These are phyloP conservation scores for Agriopis marginaria DNA, from an alignment of 2,888 invertebrate species.

Conservation along the genomic window DNA sequence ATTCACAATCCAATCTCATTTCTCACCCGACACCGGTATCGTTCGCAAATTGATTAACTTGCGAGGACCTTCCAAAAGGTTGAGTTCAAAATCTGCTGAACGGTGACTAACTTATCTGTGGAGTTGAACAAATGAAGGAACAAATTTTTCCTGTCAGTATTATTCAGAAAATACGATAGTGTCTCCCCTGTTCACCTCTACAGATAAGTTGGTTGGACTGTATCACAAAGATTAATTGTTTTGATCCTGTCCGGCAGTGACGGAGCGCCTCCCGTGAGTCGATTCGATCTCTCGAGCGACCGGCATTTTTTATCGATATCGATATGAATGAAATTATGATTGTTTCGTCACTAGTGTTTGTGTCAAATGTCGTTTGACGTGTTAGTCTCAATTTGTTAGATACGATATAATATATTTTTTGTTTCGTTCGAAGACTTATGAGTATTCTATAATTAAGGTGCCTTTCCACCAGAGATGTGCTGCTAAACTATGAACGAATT, in stretches of 20 bases:
- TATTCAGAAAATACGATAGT: conserved; percentile 1
- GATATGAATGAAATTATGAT: conserved; percentile 37
- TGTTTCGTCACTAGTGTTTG: conserved; percentile 46
- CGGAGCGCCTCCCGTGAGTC: conserved; percentile 53
- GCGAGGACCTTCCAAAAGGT: conserved; percentile 65
- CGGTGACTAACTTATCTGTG: neutral
- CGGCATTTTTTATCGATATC: conserved; percentile 52
- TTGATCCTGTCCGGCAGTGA: conserved; percentile 66
- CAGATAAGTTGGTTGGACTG: neutral
- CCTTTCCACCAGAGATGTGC: too few species aligned
- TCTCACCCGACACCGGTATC: conserved; percentile 60
- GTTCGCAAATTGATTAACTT: conserved; percentile 79
- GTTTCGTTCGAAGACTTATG: too few species aligned
- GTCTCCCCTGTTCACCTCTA: neutral
- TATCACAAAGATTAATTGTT: conserved; percentile 80
- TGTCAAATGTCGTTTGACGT: conserved; percentile 31
- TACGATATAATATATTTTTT: neutral
- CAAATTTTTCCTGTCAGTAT: neutral
- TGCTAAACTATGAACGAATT: too few species aligned
- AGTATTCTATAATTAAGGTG: too few species aligned
- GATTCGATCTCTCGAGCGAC: conserved; percentile 34
- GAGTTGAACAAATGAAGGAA: neutral
- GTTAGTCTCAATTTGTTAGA: conserved; percentile 12
- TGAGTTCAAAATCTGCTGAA: conserved; percentile 64
- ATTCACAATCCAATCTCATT: conserved; percentile 53